Conservation (phyloP, 2,113 vertebrate genomes). For the Ceratotherium simum region DNA sequence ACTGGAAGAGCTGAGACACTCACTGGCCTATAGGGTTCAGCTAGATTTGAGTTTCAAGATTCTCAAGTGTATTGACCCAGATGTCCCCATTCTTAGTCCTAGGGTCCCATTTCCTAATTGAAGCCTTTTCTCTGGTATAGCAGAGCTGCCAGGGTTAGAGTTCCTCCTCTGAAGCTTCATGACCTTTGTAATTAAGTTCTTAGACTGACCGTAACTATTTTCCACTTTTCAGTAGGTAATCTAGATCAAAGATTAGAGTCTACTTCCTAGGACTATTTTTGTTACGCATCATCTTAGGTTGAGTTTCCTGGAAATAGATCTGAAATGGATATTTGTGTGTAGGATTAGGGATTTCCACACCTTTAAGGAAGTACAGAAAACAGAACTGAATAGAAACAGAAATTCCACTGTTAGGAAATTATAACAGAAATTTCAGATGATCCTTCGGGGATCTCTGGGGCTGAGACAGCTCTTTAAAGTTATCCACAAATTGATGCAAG, state of each 20-base stretch:
- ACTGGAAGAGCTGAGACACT: not conserved
- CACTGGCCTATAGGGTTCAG: not conserved
- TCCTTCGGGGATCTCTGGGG: not conserved
- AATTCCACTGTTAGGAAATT: conserved; percentile 3
- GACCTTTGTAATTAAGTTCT: conserved; percentile 11
- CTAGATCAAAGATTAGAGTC: not conserved
- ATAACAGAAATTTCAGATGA: not conserved
- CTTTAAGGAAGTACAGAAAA: not conserved
- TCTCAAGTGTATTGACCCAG: not conserved
- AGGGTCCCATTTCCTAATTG: not conserved
- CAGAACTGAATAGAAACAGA: not conserved
- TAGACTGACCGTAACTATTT: conserved; percentile 33
- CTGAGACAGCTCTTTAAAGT: not conserved
- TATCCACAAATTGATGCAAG: not conserved
- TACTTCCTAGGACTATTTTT: not conserved
- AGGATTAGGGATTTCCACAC: not conserved
- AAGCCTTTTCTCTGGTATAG: not conserved
- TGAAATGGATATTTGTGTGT: not conserved
- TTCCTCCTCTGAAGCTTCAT: not conserved
- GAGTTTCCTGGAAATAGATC: conserved; percentile 14
- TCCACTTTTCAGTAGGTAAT: not conserved
- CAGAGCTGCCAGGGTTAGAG: not conserved
- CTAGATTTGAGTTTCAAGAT: not conserved
- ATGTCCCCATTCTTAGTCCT: not conserved
- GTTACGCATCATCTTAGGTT: not conserved